These are phyloP conservation scores for Eristalinus aeneus DNA, from an alignment of 2,888 invertebrate genomes.

Conservation along the genomic window DNA sequence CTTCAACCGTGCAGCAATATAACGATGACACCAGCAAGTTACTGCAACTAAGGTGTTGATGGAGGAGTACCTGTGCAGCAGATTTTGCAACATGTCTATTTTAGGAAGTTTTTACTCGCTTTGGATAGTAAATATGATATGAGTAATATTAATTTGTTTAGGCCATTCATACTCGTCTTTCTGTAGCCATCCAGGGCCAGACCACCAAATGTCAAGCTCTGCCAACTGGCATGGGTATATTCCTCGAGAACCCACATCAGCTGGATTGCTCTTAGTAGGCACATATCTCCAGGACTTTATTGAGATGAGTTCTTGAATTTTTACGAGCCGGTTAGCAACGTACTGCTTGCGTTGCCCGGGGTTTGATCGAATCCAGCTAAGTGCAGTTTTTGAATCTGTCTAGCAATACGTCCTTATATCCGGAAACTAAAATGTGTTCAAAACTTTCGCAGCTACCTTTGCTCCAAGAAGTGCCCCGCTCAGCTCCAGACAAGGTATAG, in stretches of 20 bases:
- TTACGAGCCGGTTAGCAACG: neutral
- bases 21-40: neutral
- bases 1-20: neutral
- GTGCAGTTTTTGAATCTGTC: neutral
- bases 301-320: neutral
- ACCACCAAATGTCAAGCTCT: neutral
- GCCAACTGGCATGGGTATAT: neutral
- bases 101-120: no score
- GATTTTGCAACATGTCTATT: no score
- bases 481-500: slow-evolving; percentile 13
- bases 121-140: no score
- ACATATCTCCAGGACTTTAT: neutral
- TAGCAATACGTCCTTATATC: neutral
- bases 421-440: neutral
- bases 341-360: neutral
- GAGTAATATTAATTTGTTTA: no score
- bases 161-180: neutral
- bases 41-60: neutral
- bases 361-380: neutral
- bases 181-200: neutral
- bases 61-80: slow-evolving; percentile 11
- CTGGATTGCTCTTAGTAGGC: neutral
- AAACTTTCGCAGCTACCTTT: neutral
- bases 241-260: neutral
- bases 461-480: slow-evolving; percentile 23